A percentile compares a stretch with the other conserved stretches of the same genome.
Conservation (phyloP, 2,888 invertebrate species). For the Hirtodrosophila duncani region DNA sequence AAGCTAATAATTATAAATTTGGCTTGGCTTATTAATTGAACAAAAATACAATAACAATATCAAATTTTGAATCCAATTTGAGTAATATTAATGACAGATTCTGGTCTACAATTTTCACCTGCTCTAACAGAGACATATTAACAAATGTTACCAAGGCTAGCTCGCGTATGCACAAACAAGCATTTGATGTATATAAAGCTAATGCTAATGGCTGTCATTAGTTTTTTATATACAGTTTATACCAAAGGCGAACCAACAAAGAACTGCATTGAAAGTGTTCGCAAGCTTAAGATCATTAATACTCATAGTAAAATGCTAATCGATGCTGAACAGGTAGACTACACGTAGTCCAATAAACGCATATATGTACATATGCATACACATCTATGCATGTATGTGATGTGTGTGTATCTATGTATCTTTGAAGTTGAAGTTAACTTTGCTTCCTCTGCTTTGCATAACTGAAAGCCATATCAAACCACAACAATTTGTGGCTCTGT, state of each 20-base stretch:
- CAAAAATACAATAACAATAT: no score
- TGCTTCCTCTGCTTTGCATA: conserved; percentile 67
- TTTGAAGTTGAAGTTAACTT: conserved; percentile 32
- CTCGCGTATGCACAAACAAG: no score
- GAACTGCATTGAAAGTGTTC: conserved; percentile 19
- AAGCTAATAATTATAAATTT: no score
- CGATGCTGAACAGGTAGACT: conserved; percentile 46
- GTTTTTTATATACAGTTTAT: conserved; percentile 33
- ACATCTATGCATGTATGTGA: conserved; percentile 6
- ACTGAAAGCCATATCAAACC: conserved; percentile 31
- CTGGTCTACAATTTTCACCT: no score
- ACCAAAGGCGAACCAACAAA: conserved; percentile 14
- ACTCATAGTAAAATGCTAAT: conserved; percentile 59
- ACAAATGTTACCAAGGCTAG: no score
- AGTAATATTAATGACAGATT: no score
- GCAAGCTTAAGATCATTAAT: conserved; percentile 47
- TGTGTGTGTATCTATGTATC: conserved; percentile 19
- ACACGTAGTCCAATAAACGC: no score
- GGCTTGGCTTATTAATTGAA: no score
- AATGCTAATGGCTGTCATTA: no score
- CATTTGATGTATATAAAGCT: conserved; percentile 37
- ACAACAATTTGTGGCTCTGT: conserved; percentile 32
- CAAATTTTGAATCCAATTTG: no score
- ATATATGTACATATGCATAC: conserved; percentile 3
- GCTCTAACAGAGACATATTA: no score